Conservation (phyloP, 2,888 invertebrate species). For the Pterobdella sp. region DNA sequence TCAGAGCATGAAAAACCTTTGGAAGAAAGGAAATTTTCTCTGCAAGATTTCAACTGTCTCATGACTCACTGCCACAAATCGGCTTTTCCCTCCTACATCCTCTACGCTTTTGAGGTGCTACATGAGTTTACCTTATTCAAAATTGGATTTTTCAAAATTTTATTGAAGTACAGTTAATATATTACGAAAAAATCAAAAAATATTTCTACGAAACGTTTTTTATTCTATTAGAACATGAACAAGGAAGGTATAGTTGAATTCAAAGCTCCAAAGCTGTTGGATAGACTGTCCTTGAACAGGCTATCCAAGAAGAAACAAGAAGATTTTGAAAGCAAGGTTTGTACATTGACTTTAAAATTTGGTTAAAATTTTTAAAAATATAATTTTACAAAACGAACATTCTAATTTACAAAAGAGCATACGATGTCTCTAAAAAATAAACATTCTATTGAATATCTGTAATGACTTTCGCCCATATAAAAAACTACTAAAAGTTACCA, state of each 20-base stretch:
- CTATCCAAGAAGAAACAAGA: neutral
- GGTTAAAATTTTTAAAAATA: too few relatives aligned
- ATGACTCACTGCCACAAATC: neutral
- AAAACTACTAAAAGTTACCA: too few relatives aligned
- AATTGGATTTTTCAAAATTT: neutral
- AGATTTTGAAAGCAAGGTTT: neutral
- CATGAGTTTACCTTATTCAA: neutral
- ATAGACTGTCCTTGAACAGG: neutral
- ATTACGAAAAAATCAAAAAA: neutral
- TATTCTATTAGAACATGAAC: slow-evolving; percentile 3
- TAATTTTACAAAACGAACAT: too few relatives aligned
- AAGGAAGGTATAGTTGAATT: neutral
- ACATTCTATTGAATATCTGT: too few relatives aligned
- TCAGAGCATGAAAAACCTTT: neutral
- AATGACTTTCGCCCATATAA: too few relatives aligned
- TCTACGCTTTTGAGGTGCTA: slow-evolving; percentile 23
- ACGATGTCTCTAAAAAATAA: too few relatives aligned
- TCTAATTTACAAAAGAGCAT: too few relatives aligned
- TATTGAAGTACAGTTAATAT: neutral
- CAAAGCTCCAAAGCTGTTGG: neutral
- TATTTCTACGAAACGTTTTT: neutral
- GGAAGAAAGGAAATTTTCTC: slow-evolving; percentile 6
- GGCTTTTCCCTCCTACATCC: slow-evolving; percentile 11
- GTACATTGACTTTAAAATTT: too few relatives aligned
- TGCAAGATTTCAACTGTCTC: slow-evolving; percentile 2